Conservation (phyloP, 1,140 invertebrate species). For the Drosophila watanabei region DNA sequence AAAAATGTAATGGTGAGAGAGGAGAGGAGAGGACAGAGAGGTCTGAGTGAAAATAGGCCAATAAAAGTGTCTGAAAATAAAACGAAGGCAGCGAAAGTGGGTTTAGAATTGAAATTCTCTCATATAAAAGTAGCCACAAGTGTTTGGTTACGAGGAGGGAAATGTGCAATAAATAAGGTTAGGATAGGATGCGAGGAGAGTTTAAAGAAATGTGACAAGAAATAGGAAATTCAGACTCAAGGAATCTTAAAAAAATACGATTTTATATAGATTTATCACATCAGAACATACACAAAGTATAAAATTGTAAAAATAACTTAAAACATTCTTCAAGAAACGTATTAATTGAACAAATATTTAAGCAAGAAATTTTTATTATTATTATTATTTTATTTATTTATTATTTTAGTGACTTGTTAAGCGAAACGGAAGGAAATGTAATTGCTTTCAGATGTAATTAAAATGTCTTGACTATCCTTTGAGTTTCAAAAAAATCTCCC, state of each 20-base stretch:
- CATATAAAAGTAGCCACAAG: slow-evolving; percentile 40
- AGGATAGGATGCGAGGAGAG: background rate
- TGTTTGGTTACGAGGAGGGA: slow-evolving; percentile 14
- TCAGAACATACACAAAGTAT: background rate
- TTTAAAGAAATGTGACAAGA: background rate
- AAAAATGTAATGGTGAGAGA: slow-evolving; percentile 34
- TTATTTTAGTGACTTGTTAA: background rate
- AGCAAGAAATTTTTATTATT: background rate
- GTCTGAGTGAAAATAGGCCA: slow-evolving; percentile 30
- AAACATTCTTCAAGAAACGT: background rate
- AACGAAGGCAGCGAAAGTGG: slow-evolving; percentile 44
- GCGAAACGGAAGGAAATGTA: background rate
- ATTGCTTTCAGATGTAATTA: background rate
- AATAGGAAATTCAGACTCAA: background rate
- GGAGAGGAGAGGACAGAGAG: background rate
- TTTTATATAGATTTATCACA: too few relatives aligned
- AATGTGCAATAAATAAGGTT: slow-evolving; percentile 1
- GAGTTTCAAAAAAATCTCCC: background rate
- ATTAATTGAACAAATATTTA: background rate
- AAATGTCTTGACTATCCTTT: too few relatives aligned
- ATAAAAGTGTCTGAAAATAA: slow-evolving; percentile 63
- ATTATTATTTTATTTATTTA: too few relatives aligned
- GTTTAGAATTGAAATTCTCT: slow-evolving; percentile 32
- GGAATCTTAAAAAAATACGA: background rate
- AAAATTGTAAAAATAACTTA: background rate